Evolutionary conservation across 2,113 vertebrate species (phyloP).

Genomic region (Podarcis muralis): DNA sequence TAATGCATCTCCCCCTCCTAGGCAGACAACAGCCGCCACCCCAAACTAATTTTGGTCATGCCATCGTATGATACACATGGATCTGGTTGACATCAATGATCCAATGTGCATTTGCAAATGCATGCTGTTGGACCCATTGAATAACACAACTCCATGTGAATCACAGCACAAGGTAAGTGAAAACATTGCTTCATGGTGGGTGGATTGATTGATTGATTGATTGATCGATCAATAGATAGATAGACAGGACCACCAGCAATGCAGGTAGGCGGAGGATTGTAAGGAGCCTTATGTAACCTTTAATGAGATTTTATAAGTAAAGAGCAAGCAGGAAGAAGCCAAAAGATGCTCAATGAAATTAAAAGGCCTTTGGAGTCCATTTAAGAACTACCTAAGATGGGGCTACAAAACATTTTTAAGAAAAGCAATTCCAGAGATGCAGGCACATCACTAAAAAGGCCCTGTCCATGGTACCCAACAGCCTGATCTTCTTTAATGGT

Average conservation of each 20-base stretch:
- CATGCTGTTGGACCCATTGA: not conserved
- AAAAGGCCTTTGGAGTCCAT: not conserved
- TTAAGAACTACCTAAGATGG: not conserved
- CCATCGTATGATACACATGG: not conserved
- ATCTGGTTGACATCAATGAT: not conserved
- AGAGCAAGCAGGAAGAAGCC: not conserved
- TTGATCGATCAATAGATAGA: not conserved
- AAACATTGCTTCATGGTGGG: not conserved
- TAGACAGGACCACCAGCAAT: conserved; percentile 5
- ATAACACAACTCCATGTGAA: not conserved
- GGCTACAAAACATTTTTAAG: not conserved
- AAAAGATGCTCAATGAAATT: not conserved
- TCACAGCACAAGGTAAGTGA: not conserved
- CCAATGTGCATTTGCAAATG: not conserved
- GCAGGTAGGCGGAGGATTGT: conserved; percentile 16
- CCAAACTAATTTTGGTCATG: not conserved
- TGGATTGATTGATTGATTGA: too few relatives aligned
- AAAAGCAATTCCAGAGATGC: not conserved
- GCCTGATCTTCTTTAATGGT: not conserved
- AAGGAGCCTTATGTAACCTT: conserved; percentile 12
- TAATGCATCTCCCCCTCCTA: not conserved
- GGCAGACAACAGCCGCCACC: not conserved
- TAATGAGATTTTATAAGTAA: not conserved
- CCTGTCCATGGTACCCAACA: not conserved
- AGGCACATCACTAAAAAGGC: not conserved